phyloP scores from a whole-genome alignment of 2,113 vertebrate genomes.

The Lepus timidus region DNA sequence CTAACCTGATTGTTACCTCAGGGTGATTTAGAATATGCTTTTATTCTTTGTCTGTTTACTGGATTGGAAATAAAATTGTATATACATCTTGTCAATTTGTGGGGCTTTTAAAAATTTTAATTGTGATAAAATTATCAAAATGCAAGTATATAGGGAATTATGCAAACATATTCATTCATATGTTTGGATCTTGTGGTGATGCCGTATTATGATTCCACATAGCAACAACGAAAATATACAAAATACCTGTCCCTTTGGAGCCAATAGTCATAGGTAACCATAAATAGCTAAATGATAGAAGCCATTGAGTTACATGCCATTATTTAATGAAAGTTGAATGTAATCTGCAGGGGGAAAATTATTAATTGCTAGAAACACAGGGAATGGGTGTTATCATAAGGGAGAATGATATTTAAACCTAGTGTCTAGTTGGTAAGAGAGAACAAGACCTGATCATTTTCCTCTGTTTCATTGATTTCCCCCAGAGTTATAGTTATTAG shows the following conservation, averaged over 20 bases:
- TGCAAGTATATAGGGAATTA: not conserved
- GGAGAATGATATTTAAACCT: not conserved
- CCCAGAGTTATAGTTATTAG: not conserved
- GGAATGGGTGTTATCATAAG: not conserved
- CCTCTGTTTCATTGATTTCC: not conserved
- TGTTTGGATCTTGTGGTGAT: not conserved
- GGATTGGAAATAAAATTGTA: not conserved
- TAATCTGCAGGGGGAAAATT: not conserved
- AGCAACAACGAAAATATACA: not conserved
- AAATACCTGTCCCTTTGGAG: not conserved
- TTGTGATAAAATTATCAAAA: constrained; percentile 7
- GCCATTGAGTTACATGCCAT: not conserved
- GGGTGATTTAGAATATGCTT: not conserved
- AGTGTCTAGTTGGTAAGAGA: not conserved
- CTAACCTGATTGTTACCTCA: not conserved
- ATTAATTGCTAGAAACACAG: not conserved
- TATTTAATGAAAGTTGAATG: constrained; percentile 2
- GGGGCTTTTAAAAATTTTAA: not conserved
- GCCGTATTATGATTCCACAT: not conserved
- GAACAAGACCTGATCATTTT: not conserved
- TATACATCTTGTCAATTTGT: not conserved
- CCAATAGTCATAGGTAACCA: not conserved
- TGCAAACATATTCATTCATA: not conserved
- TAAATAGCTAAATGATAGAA: not conserved
- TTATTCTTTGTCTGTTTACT: constrained; percentile 7